Conservation (phyloP, 2,888 invertebrate genomes). For the Dioctria rufipes region DNA sequence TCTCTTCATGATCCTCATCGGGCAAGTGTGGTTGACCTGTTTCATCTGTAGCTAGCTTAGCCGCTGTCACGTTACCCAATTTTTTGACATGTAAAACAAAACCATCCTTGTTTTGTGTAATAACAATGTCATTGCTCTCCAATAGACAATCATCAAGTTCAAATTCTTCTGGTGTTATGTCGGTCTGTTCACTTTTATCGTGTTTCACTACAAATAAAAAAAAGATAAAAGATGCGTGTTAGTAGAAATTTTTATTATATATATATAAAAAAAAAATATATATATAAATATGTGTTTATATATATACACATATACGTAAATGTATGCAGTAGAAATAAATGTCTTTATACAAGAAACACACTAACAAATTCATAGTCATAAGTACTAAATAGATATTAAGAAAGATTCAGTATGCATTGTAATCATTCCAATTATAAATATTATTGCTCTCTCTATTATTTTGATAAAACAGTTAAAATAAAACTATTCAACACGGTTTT, state of each 20-base stretch:
- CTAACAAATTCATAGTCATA: constrained; percentile 47
- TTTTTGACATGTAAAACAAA: constrained; percentile 71
- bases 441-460: neutral
- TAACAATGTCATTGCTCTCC: constrained; percentile 71
- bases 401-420: constrained; percentile 33
- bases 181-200: constrained; percentile 70
- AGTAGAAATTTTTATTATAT: neutral
- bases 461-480: constrained; percentile 40
- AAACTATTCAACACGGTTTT: constrained; percentile 47
- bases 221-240: neutral
- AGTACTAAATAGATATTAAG: constrained; percentile 39
- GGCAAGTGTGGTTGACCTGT: constrained; percentile 63
- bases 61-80: constrained; percentile 68
- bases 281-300: neutral
- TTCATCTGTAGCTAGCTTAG: constrained; percentile 65
- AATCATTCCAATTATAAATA: constrained; percentile 23
- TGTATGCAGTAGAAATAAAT: neutral
- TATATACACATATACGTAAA: no score
- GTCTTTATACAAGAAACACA: constrained; percentile 46
- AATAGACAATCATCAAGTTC: constrained; percentile 70
- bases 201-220: constrained; percentile 65
- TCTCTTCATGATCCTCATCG: constrained; percentile 64
- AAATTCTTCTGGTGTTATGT: constrained; percentile 69
- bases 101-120: constrained; percentile 71
- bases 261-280: neutral